Base-by-base conservation (phyloP, 2,888 invertebrate genomes). In the Ptychoptera albimana region DNA sequence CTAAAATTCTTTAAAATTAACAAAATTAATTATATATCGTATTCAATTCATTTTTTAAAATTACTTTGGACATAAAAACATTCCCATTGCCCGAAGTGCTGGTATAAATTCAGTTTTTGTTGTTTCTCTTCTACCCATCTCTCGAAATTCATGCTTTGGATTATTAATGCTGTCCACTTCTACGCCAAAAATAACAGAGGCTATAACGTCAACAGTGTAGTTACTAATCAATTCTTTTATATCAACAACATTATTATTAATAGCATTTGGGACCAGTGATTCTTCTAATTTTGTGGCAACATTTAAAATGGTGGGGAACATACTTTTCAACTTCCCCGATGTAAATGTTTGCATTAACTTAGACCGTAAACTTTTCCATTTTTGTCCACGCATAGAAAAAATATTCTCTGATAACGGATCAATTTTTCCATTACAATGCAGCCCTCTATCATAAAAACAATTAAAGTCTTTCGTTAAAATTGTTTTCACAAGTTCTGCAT, bases 311-410 rank as follows among this genome's bases (percentile, higher is more conserved):
- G 74, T 69, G 1, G 66, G 66, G 51, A 75, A 77, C 75, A 80
- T 77, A 2, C 61, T 68, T 56, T 75, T 80, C 40, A 82, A 59
- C 59, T 79, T 80, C 8, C 74, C 76, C 0, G 78, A 71, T 1
- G 80, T 73, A 55, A 80, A 82, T 0, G 75, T 71, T 0, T 80
- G 76, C 1, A 79, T 71, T 53, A 82, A 60, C 52, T 77, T 77
- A 1, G 68, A 51, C 11, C 82, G 67, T 23, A 81, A 58, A 40
- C 64, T 68, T 53, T 70, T 77, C 82, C 82, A 82, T 43, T 70
- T 66, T 8, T 69, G 61, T 1, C 74, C 75, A 39, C 67, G 65
- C 37, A 73, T 56, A 45, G 72, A 67, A 52, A 79, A 76, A 6
- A 81, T 57, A 57, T 75, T 74, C 1, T 68, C 73, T 6, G 75